Percentiles rank a stretch among this genome's conserved stretches.
phyloP scores from a whole-genome alignment of 2,113 vertebrate species.

The Stercorarius parasiticus region DNA sequence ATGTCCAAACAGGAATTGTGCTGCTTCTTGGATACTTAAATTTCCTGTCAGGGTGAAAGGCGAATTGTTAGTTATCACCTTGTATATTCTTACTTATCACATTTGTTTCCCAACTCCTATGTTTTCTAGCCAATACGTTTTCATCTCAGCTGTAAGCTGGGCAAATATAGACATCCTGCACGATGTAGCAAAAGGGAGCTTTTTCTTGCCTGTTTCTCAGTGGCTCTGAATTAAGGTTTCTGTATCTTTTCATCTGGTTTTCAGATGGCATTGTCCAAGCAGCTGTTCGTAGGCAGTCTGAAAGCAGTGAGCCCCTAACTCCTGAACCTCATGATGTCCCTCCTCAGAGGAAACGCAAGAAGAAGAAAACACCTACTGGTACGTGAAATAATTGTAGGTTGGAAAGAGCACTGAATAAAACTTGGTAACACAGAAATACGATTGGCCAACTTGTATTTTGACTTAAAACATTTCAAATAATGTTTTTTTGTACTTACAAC shows the following conservation, averaged over 20 bases:
- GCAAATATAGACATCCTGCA: neutral
- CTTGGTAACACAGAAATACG: neutral
- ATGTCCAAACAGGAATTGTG: neutral
- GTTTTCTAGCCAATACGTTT: neutral
- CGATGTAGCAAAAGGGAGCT: neutral
- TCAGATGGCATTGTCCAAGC: constrained; percentile 76
- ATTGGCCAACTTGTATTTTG: neutral
- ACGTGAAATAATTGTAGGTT: neutral
- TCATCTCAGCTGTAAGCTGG: neutral
- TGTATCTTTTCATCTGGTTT: neutral
- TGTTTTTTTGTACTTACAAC: neutral
- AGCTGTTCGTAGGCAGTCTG: constrained; percentile 69
- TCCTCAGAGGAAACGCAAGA: constrained; percentile 82
- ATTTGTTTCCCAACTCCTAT: neutral
- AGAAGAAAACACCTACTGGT: constrained; percentile 78
- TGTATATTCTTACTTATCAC: neutral
- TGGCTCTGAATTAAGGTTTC: neutral
- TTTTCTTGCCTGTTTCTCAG: neutral
- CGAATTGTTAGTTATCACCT: neutral
- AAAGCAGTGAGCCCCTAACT: constrained; percentile 73
- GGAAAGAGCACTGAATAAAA: neutral
- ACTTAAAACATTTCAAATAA: neutral
- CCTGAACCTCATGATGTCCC: constrained; percentile 69
- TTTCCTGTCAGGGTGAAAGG: neutral
- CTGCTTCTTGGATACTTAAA: neutral